These are phyloP conservation scores for Silurus glanis DNA, from an alignment of 2,113 vertebrate genomes.

Conservation along the genomic window DNA sequence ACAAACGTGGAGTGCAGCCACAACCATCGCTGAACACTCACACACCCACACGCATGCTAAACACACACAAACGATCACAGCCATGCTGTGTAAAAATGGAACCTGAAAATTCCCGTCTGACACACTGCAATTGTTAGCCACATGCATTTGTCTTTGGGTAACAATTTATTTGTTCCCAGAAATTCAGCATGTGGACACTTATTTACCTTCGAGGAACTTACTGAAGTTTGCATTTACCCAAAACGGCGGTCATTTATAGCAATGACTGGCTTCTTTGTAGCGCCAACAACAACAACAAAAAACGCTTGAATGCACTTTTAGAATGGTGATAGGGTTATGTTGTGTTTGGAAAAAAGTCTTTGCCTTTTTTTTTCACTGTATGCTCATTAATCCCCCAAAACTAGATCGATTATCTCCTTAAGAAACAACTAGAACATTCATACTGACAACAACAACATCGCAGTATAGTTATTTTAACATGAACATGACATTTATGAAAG, in stretches of 20 bases:
- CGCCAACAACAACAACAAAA: too few species aligned
- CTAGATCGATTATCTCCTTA: neutral
- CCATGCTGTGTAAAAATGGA: slow-evolving; percentile 21
- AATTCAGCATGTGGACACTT: slow-evolving; percentile 14
- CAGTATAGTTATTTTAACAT: neutral
- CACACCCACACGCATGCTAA: slow-evolving; percentile 19
- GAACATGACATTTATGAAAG: neutral
- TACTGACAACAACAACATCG: neutral
- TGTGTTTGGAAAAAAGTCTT: neutral
- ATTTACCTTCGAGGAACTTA: neutral
- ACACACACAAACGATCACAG: slow-evolving; percentile 32
- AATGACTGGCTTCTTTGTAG: neutral
- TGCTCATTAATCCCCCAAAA: too few species aligned
- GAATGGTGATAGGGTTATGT: neutral
- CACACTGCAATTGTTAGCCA: neutral
- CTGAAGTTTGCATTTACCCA: neutral
- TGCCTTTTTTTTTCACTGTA: neutral
- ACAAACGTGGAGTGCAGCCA: slow-evolving; percentile 59
- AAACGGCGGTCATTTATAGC: neutral
- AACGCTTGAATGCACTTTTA: too few species aligned
- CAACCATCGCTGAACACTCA: slow-evolving; percentile 48
- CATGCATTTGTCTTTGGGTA: neutral
- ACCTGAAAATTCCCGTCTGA: slow-evolving; percentile 35
- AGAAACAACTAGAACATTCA: neutral
- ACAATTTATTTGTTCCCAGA: neutral